phyloP scores from a whole-genome alignment of 2,113 vertebrate species.

The Scophthalmus maximus region DNA sequence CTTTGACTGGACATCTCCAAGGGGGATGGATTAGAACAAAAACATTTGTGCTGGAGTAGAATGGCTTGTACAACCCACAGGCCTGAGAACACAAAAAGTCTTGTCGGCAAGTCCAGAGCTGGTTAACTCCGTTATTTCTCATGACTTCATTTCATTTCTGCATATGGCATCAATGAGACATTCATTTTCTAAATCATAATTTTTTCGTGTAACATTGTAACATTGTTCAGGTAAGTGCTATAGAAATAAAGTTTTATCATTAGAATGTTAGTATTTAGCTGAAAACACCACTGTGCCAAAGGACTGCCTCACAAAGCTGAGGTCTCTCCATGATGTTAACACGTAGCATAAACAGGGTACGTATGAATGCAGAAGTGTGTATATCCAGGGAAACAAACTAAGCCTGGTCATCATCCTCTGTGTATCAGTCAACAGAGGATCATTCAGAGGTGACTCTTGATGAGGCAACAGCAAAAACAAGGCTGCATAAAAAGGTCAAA shows the following conservation, averaged over 20 bases:
- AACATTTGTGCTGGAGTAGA: constrained; percentile 65
- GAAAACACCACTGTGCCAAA: background rate
- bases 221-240: too few relatives aligned
- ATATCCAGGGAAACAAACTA: too few relatives aligned
- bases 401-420: too few relatives aligned
- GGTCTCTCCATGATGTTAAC: background rate
- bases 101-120: constrained; percentile 42
- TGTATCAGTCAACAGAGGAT: too few relatives aligned
- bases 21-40: constrained; percentile 56
- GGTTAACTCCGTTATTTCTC: constrained; percentile 37
- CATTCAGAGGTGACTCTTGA: too few relatives aligned
- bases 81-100: constrained; percentile 21
- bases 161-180: constrained; percentile 38
- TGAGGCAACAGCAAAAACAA: too few relatives aligned
- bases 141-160: background rate
- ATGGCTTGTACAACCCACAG: constrained; percentile 47
- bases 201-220: background rate
- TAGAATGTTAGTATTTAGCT: background rate
- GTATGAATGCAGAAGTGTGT: background rate
- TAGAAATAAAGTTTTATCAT: too few relatives aligned
- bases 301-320: background rate
- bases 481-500: too few relatives aligned
- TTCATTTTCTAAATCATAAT: constrained; percentile 29
- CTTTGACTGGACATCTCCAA: constrained; percentile 59
- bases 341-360: background rate